Conservation (phyloP, 2,888 invertebrate species). For the Prionchulus punctatus region DNA sequence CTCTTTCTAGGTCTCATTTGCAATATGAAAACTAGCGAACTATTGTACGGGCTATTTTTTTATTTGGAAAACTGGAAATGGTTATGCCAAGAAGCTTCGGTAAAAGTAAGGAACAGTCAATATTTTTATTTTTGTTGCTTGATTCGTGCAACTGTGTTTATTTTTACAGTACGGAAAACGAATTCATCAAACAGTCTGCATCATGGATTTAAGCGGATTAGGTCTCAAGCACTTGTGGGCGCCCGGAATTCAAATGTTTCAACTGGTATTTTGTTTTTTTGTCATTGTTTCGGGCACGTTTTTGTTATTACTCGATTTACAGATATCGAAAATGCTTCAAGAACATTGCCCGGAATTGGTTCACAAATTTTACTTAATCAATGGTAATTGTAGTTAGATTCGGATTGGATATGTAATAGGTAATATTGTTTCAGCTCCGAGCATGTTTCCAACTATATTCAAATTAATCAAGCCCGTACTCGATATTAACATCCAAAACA, state of each 20-base stretch:
- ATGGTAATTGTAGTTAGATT: too few species aligned
- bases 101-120: neutral
- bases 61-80: neutral
- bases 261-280: too few species aligned
- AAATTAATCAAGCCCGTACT: constrained; percentile 4
- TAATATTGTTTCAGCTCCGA: constrained; percentile 4
- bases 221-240: constrained; percentile 5
- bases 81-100: neutral
- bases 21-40: too few species aligned
- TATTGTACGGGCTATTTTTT: neutral
- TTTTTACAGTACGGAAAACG: constrained; percentile 5
- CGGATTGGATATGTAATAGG: neutral
- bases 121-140: too few species aligned
- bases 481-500: constrained; percentile 7
- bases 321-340: constrained; percentile 4
- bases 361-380: constrained; percentile 6
- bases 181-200: constrained; percentile 5
- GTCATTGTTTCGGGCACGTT: too few species aligned
- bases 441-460: constrained; percentile 3
- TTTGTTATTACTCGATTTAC: too few species aligned
- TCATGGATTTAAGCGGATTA: constrained; percentile 9
- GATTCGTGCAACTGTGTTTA: too few species aligned
- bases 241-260: constrained; percentile 3
- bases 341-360: constrained; percentile 8
- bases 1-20: too few species aligned